Base-by-base conservation (phyloP, 2,797 vertebrate species). In the Protonibea diacanthus region DNA sequence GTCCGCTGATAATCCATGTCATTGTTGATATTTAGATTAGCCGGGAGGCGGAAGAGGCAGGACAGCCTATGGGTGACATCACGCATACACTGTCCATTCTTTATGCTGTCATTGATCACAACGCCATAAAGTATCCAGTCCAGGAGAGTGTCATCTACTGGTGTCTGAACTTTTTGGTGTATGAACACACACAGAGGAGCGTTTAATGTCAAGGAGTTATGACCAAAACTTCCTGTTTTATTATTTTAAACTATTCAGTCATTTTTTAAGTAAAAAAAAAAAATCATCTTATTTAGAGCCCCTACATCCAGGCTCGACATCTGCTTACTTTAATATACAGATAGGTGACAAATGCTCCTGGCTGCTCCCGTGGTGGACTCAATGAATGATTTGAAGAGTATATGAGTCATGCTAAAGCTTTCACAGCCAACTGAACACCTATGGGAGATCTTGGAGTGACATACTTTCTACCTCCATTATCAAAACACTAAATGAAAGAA, bases 281-380 rank as follows among this genome's bases (percentile, higher is more conserved):
- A 64, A 60, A 56, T 66, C 45, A 78, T 74, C 59, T 73, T 40
- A 25, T 42, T 65, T 10, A 11, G n/a, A 25, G 2, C 49, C 42
- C 17, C 42, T 13, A 53, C 10, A 38, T 73, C 55, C 33, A 52
- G 2, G 44, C 27, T 49, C 47, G 8, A 61, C 42, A 1, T 40
- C 48, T 17, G 52, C 4, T 25, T 38, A 40, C 25, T 33, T 7
- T n/a, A n/a, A 21, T 7, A 7, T 1, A 15, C 47, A 59, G 47
- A 27, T 27, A 60, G 45, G 49, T 68, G 60, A 62, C 21, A 76
- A 38, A 58, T 42, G 25, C 52, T 38, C 33, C 33, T 38, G 68
- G 42, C 38, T 38, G 29, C 33, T 6, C 66, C n/a, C 20, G 23
- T 21, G 38, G 53, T 6, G 38, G 63, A 33, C 15, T 44, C 8